Evolutionary conservation across 92 coral and sea anemone species (phyloP).

Genomic region (Paragorgia papillata): DNA sequence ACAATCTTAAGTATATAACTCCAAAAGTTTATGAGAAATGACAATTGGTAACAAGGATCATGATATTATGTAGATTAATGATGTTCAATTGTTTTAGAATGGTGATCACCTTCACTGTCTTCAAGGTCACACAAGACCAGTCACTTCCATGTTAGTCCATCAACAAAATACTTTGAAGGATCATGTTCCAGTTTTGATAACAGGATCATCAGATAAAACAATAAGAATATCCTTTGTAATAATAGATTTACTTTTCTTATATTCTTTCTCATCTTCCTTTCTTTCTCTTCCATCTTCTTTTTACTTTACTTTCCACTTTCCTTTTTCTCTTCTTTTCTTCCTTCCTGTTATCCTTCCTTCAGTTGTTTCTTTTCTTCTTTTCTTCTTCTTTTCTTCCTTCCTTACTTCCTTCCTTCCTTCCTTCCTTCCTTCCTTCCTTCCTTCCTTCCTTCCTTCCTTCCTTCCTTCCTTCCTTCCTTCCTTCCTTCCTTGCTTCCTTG

Average conservation of each 20-base stretch:
- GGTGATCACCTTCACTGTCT: constrained; percentile 73
- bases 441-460: background rate
- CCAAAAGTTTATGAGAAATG: too few relatives aligned
- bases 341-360: background rate
- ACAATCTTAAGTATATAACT: too few relatives aligned
- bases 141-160: constrained; percentile 86
- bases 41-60: too few relatives aligned
- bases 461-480: background rate
- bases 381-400: background rate
- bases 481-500: background rate
- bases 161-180: constrained; percentile 62
- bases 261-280: background rate
- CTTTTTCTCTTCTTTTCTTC: background rate
- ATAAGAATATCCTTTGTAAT: constrained; percentile 80
- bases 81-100: constrained; percentile 55
- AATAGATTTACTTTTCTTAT: background rate
- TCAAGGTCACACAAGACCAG: constrained; percentile 82
- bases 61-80: too few relatives aligned
- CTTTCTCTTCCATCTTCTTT: background rate
- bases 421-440: background rate
- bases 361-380: constrained; percentile 27
- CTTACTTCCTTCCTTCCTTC: too few relatives aligned
- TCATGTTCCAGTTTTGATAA: constrained; percentile 68
- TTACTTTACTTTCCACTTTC: background rate
- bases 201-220: constrained; percentile 95